Conservation (phyloP, 2,888 invertebrate genomes). For the Nemotelus nigrinus region DNA sequence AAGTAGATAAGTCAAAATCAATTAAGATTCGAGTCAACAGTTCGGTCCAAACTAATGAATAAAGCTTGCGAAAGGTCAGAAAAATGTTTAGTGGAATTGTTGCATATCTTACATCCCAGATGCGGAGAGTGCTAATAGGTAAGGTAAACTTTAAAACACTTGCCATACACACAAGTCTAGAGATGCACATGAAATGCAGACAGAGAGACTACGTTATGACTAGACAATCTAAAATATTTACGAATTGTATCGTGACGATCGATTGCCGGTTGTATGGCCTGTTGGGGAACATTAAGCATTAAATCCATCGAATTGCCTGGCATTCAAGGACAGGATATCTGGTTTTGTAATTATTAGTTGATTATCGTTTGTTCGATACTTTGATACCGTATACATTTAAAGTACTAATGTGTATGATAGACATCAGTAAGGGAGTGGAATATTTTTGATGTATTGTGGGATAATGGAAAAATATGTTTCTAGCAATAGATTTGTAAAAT, state of each 20-base stretch:
- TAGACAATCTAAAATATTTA: conserved; percentile 14
- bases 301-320: neutral
- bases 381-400: no score
- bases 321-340: neutral
- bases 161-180: neutral
- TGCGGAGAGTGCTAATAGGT: conserved; percentile 43
- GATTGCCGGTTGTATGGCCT: conserved; percentile 1
- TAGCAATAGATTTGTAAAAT: no score
- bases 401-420: no score
- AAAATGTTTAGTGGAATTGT: conserved; percentile 47
- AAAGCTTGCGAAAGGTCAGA: neutral
- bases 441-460: no score
- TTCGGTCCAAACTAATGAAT: no score
- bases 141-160: conserved; percentile 16
- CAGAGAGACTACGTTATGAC: conserved; percentile 3
- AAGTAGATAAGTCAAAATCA: neutral
- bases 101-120: conserved; percentile 37
- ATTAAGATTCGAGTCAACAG: no score
- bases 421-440: no score
- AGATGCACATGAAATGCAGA: neutral
- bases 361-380: no score
- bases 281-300: neutral
- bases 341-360: no score
- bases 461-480: no score
- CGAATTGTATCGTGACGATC: conserved; percentile 14